A percentile compares a stretch with the other conserved stretches of the same genome.
Evolutionary conservation across 2,888 invertebrate species (phyloP).

Genomic region (Tachina grossa): DNA sequence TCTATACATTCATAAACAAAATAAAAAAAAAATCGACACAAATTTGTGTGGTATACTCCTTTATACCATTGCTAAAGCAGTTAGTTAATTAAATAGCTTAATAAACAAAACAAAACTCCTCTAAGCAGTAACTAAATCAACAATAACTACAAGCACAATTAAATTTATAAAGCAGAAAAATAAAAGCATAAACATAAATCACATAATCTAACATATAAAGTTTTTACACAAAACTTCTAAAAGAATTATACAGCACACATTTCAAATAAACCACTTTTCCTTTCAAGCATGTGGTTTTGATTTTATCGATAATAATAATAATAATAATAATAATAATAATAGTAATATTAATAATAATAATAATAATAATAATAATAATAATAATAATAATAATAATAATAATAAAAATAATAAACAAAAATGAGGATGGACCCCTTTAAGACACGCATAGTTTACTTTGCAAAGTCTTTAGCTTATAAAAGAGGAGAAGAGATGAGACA

Average conservation of each 20-base stretch:
- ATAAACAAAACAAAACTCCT: constrained; percentile 2
- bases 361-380: too few relatives aligned
- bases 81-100: neutral
- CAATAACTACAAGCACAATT: constrained; percentile 33
- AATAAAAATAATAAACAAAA: too few relatives aligned
- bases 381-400: too few relatives aligned
- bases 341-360: too few relatives aligned
- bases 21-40: neutral
- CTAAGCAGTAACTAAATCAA: constrained; percentile 22
- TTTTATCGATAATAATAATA: too few relatives aligned
- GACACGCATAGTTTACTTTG: too few relatives aligned
- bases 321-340: too few relatives aligned
- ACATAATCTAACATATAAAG: neutral
- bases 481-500: too few relatives aligned
- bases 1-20: neutral
- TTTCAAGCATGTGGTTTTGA: too few relatives aligned
- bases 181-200: constrained; percentile 11
- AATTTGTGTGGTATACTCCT: neutral
- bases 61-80: neutral
- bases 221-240: neutral
- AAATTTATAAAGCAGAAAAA: constrained; percentile 43
- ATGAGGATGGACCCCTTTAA: too few relatives aligned
- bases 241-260: neutral
- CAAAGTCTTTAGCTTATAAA: too few relatives aligned
- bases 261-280: too few relatives aligned